A percentile compares a stretch with the other conserved stretches of the same genome.
Evolutionary conservation across 2,888 invertebrate species (phyloP).

Genomic region (Galeopsomyia nigrocyanea): DNA sequence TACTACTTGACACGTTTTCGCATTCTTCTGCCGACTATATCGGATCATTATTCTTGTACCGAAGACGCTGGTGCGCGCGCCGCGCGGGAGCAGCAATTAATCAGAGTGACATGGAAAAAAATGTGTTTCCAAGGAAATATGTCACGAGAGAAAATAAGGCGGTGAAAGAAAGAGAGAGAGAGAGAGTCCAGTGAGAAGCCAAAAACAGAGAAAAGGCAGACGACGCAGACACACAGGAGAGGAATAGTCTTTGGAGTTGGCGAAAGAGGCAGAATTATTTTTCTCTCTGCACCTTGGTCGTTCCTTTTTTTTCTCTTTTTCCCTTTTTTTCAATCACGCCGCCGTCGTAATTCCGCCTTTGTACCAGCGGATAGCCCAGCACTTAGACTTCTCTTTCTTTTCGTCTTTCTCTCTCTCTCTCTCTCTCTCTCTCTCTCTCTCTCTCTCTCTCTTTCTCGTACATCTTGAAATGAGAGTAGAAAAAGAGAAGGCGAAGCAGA

Average conservation of each 20-base stretch:
- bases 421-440: constrained; percentile 50
- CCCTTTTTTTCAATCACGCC: constrained; percentile 61
- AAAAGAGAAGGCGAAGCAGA: constrained; percentile 55
- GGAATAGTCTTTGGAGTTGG: constrained; percentile 11
- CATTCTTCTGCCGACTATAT: too few relatives aligned
- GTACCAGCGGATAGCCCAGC: constrained; percentile 54
- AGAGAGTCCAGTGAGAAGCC: background rate
- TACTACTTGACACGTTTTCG: too few relatives aligned
- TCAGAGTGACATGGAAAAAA: too few relatives aligned
- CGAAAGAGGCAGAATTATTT: constrained; percentile 52
- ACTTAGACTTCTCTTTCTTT: constrained; percentile 48
- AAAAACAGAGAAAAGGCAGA: constrained; percentile 18
- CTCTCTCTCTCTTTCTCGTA: constrained; percentile 54
- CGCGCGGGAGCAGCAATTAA: too few relatives aligned
- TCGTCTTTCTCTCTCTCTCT: constrained; percentile 37
- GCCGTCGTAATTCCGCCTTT: constrained; percentile 61
- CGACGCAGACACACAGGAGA: background rate
- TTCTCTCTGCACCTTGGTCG: constrained; percentile 44
- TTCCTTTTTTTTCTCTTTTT: background rate
- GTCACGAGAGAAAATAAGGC: too few relatives aligned
- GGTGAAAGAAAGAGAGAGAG: too few relatives aligned
- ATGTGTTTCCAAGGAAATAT: too few relatives aligned
- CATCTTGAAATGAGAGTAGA: constrained; percentile 56
- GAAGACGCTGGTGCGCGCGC: too few relatives aligned
- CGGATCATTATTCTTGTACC: too few relatives aligned